Evolutionary conservation across 2,797 vertebrate species (phyloP), one percentile per base, ranked within the genome.

Genomic region (Xenentodon cancila): DNA sequence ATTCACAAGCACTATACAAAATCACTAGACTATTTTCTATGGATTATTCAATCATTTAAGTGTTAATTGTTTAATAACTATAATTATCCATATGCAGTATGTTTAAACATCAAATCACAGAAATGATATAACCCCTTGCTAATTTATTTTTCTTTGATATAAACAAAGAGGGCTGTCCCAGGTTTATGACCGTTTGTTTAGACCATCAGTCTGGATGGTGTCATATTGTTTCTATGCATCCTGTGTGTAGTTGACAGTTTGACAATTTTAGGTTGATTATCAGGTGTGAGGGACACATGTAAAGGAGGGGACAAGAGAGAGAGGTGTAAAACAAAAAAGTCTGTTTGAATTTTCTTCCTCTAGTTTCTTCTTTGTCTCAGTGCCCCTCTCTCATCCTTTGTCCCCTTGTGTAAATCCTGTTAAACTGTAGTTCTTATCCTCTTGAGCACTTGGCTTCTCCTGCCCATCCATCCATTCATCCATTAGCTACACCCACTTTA

Each of bases 311-410:
- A 21, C 6, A 37, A 13, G 2, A 37, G 34, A 32, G 3, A 30
- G 30, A 30, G 30, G 30, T 30, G 30, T 30, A 5, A 30, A 30
- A 30, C 30, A 30, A 30, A 30, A 30, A 8, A 30, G 30, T 69
- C 61, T 25, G 60, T 17, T 47, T 62, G 27, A 53, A 70, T 72
- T 62, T 53, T 53, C 56, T 18, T 49, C 44, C 58, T 5, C 18
- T 20, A 7, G 19, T 44, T 25, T 61, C 30, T 44, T 9, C 42
- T 54, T 64, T 43, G 51, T 60, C 60, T 72, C 40, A 11, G 21
- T 47, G 7, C 32, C 56, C 34, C 32, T 53, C 13, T 71, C 61
- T 61, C 20, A 57, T 71, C 56, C 51, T 34, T n/a, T 50, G 16
- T 43, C 57, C 21, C 22, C 17, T 48, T 42, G 44, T 68, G 44